These are phyloP conservation scores for Heloderma charlesbogerti DNA, from an alignment of 2,113 vertebrate species.

Conservation along the genomic window DNA sequence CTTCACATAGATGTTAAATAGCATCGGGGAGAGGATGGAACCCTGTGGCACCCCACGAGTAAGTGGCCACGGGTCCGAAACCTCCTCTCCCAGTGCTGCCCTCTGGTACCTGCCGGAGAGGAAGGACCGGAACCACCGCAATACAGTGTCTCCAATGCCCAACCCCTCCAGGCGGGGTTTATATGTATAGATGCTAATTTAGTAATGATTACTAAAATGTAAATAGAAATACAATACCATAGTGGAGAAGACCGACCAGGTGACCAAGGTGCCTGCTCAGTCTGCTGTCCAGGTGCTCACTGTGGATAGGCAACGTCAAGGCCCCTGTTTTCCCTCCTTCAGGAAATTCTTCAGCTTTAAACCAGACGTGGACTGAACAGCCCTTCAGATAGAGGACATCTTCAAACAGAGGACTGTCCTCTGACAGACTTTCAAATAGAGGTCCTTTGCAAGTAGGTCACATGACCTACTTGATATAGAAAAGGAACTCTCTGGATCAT, in stretches of 20 bases:
- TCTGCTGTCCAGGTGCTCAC: neutral
- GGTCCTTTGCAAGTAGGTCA: too few species aligned
- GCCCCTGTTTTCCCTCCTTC: neutral
- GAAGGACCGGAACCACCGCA: too few species aligned
- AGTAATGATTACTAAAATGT: neutral
- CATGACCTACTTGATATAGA: neutral
- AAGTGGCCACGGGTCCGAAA: too few species aligned
- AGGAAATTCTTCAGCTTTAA: neutral
- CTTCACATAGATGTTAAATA: too few species aligned
- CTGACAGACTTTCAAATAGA: neutral
- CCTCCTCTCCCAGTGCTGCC: too few species aligned
- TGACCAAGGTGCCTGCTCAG: neutral
- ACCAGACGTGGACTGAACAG: neutral
- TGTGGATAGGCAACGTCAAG: neutral
- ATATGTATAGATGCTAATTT: neutral
- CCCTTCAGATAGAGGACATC: neutral
- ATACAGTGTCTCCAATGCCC: too few species aligned
- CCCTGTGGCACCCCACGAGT: too few species aligned
- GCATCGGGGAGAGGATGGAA: too few species aligned
- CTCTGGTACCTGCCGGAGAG: too few species aligned
- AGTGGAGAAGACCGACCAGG: too few species aligned
- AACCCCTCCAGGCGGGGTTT: too few species aligned
- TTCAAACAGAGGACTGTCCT: too few species aligned
- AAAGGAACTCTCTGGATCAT: fast-evolving
- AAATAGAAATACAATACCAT: neutral